These are phyloP conservation scores for Nothocercus julius DNA, from an alignment of 2,113 vertebrate species.

Conservation along the genomic window DNA sequence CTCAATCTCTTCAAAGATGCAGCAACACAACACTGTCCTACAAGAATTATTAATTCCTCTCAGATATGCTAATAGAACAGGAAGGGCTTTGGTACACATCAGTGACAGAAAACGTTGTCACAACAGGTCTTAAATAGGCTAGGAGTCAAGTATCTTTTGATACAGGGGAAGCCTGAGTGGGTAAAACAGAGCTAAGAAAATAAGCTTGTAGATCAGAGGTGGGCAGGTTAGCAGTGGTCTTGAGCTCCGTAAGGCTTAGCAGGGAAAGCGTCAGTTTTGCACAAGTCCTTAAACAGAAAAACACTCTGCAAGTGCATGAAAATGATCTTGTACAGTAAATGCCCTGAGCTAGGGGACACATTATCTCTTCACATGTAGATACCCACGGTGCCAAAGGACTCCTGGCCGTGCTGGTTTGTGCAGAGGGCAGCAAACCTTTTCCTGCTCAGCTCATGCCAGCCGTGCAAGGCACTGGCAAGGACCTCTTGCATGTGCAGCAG, in stretches of 20 bases:
- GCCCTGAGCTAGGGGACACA: not conserved
- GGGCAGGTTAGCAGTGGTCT: not conserved
- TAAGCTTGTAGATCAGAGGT: not conserved
- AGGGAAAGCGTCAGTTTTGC: not conserved
- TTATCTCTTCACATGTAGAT: not conserved
- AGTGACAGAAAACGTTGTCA: not conserved
- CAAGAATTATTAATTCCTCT: not conserved
- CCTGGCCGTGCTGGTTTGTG: not conserved
- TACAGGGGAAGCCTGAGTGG: not conserved
- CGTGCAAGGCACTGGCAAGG: not conserved
- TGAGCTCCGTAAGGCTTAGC: not conserved
- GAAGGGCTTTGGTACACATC: not conserved
- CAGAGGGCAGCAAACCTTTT: not conserved
- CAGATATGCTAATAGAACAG: not conserved
- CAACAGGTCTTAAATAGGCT: not conserved
- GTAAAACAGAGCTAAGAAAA: not conserved
- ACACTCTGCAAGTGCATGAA: not conserved
- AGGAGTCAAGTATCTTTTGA: not conserved
- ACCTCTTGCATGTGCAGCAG: not conserved
- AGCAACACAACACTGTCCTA: not conserved
- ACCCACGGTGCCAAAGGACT: not conserved
- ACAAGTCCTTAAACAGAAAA: not conserved
- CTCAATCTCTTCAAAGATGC: not conserved
- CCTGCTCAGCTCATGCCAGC: not conserved
- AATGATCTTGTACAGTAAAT: not conserved